phyloP scores from a whole-genome alignment of 1,140 invertebrate genomes.

The Nasonia longicornis region DNA sequence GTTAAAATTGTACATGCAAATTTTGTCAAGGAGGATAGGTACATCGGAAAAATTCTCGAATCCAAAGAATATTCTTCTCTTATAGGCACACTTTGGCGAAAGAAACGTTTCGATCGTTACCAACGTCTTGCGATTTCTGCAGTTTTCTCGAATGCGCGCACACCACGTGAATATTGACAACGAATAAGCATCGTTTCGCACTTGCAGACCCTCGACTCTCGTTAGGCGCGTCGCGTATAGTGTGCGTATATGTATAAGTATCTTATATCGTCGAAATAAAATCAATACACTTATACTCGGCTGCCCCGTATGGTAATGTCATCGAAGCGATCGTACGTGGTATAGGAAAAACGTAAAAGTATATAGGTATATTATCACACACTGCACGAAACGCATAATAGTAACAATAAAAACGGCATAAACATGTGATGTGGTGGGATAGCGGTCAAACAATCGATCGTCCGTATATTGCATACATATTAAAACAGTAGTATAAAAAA shows the following conservation, averaged over 20 bases:
- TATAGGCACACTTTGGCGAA: slow-evolving; percentile 39
- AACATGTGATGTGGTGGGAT: no score
- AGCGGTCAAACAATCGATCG: not conserved
- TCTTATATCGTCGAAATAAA: slow-evolving; percentile 3
- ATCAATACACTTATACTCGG: not conserved
- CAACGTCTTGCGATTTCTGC: no score
- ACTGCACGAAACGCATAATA: no score
- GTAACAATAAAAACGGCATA: no score
- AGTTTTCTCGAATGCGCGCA: not conserved
- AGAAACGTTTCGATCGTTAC: not conserved
- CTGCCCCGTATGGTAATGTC: not conserved
- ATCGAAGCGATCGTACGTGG: not conserved
- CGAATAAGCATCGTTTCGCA: slow-evolving; percentile 31
- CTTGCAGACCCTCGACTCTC: slow-evolving; percentile 30
- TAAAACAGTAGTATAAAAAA: slow-evolving; percentile 35
- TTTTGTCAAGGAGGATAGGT: not conserved
- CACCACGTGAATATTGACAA: not conserved
- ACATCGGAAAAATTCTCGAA: not conserved
- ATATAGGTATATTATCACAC: not conserved
- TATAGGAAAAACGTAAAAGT: no score
- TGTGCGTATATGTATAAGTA: not conserved
- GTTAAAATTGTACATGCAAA: not conserved
- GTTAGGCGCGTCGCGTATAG: not conserved
- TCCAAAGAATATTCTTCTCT: not conserved
- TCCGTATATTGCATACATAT: not conserved